Evolutionary conservation across 2,797 vertebrate species (phyloP).

Genomic region (Oceanodroma leucorhoa): DNA sequence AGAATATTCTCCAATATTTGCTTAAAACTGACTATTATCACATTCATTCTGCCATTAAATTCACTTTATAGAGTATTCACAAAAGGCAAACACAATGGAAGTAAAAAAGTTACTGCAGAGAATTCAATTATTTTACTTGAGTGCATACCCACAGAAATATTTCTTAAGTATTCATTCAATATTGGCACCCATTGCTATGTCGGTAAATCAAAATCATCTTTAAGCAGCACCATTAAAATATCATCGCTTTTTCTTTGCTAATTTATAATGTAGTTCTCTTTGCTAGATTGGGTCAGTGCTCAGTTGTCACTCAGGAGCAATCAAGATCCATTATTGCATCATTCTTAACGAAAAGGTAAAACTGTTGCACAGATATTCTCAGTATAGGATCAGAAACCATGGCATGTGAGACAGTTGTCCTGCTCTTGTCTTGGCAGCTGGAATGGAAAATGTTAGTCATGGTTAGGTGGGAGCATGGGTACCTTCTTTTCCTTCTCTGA

Average conservation of each 20-base stretch:
- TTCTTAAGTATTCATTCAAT: not conserved
- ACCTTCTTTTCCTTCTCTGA: not conserved
- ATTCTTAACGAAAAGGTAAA: not conserved
- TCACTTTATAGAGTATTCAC: constrained; percentile 45
- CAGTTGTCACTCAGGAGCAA: not conserved
- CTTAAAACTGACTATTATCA: constrained; percentile 12
- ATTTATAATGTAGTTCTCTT: not conserved
- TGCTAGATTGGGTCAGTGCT: not conserved
- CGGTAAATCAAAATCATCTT: not conserved
- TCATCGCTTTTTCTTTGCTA: not conserved
- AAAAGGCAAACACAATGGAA: constrained; percentile 14
- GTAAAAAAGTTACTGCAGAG: not conserved
- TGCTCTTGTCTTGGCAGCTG: not conserved
- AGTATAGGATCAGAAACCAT: not conserved
- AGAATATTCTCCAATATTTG: constrained; percentile 39
- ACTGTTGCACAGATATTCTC: not conserved
- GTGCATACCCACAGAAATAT: not conserved
- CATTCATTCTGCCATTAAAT: constrained; percentile 10
- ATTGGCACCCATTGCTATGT: not conserved
- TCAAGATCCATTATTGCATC: not conserved
- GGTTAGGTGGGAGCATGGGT: not conserved
- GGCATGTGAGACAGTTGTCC: not conserved
- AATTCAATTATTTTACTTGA: constrained; percentile 31
- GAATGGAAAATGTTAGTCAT: not conserved
- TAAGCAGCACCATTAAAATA: not conserved